Evolutionary conservation across 2,797 vertebrate species (phyloP).

Genomic region (Cuculus canorus): DNA sequence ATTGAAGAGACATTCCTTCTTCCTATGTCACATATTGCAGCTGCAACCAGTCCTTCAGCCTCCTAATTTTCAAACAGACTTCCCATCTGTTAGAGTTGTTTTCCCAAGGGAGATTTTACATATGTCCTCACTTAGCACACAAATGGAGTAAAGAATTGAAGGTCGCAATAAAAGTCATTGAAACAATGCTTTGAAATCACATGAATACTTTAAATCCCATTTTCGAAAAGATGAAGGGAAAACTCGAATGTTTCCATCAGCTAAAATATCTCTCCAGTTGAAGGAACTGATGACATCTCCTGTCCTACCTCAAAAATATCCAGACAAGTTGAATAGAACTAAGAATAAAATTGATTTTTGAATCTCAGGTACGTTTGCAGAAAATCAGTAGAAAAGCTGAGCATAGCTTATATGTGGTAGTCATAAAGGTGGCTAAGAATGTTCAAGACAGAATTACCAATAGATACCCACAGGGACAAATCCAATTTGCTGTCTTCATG

Average conservation of each 20-base stretch:
- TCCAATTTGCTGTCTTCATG: not conserved
- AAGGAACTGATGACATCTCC: not conserved
- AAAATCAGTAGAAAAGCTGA: not conserved
- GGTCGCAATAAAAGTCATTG: not conserved
- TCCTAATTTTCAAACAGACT: not conserved
- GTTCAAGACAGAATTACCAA: not conserved
- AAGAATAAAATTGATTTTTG: constrained; percentile 11
- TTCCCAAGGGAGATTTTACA: not conserved
- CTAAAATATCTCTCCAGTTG: not conserved
- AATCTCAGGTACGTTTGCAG: not conserved
- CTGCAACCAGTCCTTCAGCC: not conserved
- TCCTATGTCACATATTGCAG: not conserved
- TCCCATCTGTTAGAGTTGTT: not conserved
- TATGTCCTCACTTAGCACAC: not conserved
- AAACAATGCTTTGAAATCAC: constrained; percentile 20
- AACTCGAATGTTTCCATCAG: not conserved
- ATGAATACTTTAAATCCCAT: not conserved
- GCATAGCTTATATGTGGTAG: not conserved
- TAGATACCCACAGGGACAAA: not conserved
- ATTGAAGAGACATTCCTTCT: not conserved
- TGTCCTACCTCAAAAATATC: not conserved
- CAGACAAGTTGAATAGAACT: constrained; percentile 21
- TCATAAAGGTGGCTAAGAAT: not conserved
- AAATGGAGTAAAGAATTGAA: not conserved
- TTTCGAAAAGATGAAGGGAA: not conserved